Percentiles rank a stretch among this genome's conserved stretches.
Evolutionary conservation across 2,888 invertebrate genomes (phyloP).

Genomic region (Globia sparganii): DNA sequence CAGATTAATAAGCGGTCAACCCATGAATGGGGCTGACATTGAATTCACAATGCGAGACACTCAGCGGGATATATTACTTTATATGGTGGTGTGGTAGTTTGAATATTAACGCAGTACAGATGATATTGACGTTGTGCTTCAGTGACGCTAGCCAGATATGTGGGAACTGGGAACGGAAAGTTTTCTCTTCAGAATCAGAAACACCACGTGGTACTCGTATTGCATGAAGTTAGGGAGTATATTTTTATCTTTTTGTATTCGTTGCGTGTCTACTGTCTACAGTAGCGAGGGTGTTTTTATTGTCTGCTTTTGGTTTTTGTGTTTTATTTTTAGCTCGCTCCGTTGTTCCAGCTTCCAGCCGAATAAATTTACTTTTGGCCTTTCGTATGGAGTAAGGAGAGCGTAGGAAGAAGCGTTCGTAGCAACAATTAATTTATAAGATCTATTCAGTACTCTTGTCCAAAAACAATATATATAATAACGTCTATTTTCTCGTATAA

Average conservation of each 20-base stretch:
- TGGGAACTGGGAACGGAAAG: slow-evolving; percentile 50
- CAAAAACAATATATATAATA: background rate
- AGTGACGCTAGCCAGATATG: slow-evolving; percentile 46
- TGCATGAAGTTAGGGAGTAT: slow-evolving; percentile 11
- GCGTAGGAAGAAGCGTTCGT: slow-evolving; percentile 14
- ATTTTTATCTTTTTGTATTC: slow-evolving; percentile 60
- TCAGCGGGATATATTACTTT: slow-evolving; percentile 58
- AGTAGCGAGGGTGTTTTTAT: slow-evolving; percentile 43
- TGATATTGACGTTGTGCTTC: slow-evolving; percentile 43
- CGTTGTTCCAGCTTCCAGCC: slow-evolving; percentile 50
- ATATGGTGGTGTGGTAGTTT: slow-evolving; percentile 41
- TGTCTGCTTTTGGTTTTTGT: slow-evolving; percentile 32
- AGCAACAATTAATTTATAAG: slow-evolving; percentile 34
- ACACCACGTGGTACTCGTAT: slow-evolving; percentile 30
- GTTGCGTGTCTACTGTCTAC: slow-evolving; percentile 18
- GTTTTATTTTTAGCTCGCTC: slow-evolving; percentile 48
- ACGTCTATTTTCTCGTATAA: background rate
- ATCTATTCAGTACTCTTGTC: slow-evolving; percentile 1
- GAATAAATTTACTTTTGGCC: slow-evolving; percentile 34
- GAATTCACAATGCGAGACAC: slow-evolving; percentile 48
- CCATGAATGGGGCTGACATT: slow-evolving; percentile 66
- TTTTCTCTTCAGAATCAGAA: slow-evolving; percentile 23
- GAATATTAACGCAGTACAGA: slow-evolving; percentile 59
- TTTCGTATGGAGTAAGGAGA: slow-evolving; percentile 9
- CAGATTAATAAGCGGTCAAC: slow-evolving; percentile 49